phyloP scores from a whole-genome alignment of 1,140 invertebrate species.

The Aricia agestis region DNA sequence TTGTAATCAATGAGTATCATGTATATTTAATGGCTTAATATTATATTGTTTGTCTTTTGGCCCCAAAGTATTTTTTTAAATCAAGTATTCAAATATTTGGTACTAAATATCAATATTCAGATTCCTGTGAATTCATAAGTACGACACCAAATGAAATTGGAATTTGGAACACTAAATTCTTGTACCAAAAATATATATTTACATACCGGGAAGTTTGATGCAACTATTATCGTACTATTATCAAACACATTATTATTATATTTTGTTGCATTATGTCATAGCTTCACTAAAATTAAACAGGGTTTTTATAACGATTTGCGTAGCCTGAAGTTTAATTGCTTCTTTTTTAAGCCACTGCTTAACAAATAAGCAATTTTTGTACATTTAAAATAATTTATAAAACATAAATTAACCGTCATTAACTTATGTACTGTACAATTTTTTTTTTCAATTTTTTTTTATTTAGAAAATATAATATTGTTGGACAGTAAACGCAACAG shows the following conservation, averaged over 20 bases:
- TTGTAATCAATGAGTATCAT: too few relatives aligned
- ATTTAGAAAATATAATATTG: too few relatives aligned
- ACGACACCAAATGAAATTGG: too few relatives aligned
- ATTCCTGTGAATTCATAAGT: background rate
- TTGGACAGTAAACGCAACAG: too few relatives aligned
- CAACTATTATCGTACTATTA: slow-evolving; percentile 8
- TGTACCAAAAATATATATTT: background rate
- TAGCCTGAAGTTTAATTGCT: too few relatives aligned
- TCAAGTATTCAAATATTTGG: too few relatives aligned
- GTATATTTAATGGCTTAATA: too few relatives aligned
- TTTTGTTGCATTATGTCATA: slow-evolving; percentile 6
- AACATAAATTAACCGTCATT: background rate
- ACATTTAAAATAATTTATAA: too few relatives aligned
- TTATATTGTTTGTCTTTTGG: too few relatives aligned
- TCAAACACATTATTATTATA: background rate
- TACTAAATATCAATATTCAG: background rate
- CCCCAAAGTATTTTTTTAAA: too few relatives aligned
- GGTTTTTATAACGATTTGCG: background rate
- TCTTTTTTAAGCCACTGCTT: too few relatives aligned
- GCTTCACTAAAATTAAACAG: background rate
- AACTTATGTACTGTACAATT: background rate
- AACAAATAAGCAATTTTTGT: too few relatives aligned
- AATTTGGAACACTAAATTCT: background rate
- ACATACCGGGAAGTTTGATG: background rate
- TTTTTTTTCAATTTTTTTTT: background rate